Evolutionary conservation across 2,888 invertebrate genomes (phyloP), one percentile per base, ranked within the genome.

Genomic region (Antheraea assamensis): DNA sequence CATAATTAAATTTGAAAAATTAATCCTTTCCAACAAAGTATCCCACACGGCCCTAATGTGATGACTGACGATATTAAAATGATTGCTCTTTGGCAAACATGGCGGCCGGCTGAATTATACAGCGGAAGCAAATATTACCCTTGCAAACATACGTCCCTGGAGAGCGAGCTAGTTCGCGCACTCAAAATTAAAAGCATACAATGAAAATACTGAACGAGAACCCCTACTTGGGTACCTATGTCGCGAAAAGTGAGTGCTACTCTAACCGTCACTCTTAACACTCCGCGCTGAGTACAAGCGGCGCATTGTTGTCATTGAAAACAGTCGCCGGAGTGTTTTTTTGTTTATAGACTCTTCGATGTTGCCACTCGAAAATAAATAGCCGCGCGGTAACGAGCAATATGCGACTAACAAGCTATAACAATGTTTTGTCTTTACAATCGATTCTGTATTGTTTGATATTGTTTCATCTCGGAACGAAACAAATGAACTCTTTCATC

Each of bases 151-250:
- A 92, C 92, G 91, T 91, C 95, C 93, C 93, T 88, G 84, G 95
- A 94, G 94, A 94, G 92, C 91, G 90, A 94, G 95, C 95, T 95
- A 95, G 95, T 95, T 95, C 95, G 95, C 95, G 94, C 95, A 95
- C 95, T 95, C 95, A 95, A 95, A 95, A 95, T 95, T 95, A 95
- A 95, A 95, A 95, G 95, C 95, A 95, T 90, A 95, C 95, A 95
- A 95, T 95, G 95, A 95, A 95, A 95, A 95, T 95, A 95, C 94
- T 92, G 93, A 85, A 90, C 78, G 86, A 89, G 89, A 82, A 84
- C 88, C 92, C 91, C 90, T 90, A 89, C 89, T 91, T 86, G 82
- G 91, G 91, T 91, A 90, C 92, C 92, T 91, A 90, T 91, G 92
- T 94, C 93, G 93, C 94, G 92, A 92, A 93, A 93, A 94, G 91